These are phyloP conservation scores for Pelvicachromis taeniatus DNA, from an alignment of 2,113 vertebrate species.

Conservation along the genomic window DNA sequence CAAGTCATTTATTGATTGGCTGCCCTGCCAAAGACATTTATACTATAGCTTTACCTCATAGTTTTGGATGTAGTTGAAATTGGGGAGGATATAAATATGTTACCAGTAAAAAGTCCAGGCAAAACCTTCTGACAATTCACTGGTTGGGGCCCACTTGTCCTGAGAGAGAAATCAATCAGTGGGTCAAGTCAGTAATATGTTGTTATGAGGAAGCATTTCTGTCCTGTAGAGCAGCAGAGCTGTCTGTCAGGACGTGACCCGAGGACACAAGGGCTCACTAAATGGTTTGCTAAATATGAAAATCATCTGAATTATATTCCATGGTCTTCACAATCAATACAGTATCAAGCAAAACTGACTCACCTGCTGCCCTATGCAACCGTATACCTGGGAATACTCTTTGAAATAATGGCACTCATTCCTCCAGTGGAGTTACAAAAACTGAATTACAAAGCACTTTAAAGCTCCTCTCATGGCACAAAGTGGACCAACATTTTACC, in stretches of 20 bases:
- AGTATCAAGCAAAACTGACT: not conserved
- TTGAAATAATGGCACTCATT: not conserved
- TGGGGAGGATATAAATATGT: not conserved
- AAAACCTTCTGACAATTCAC: not conserved
- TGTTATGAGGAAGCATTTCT: not conserved
- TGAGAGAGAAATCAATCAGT: not conserved
- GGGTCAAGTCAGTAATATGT: not conserved
- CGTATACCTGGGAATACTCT: not conserved
- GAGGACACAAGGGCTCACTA: not conserved
- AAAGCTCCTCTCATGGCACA: not conserved
- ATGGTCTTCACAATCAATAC: not conserved
- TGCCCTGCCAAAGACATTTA: not conserved
- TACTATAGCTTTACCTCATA: not conserved
- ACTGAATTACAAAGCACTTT: not conserved
- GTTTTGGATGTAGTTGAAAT: not conserved
- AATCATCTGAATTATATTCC: not conserved
- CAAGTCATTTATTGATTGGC: not conserved
- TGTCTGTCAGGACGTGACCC: not conserved
- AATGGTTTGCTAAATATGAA: not conserved
- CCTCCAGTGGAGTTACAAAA: not conserved
- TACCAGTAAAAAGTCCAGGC: not conserved
- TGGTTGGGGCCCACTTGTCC: not conserved
- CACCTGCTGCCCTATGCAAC: not conserved
- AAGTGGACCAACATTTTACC: not conserved
- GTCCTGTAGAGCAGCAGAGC: not conserved